phyloP scores from a whole-genome alignment of 2,888 invertebrate genomes.

The Augochlorella aurata region DNA sequence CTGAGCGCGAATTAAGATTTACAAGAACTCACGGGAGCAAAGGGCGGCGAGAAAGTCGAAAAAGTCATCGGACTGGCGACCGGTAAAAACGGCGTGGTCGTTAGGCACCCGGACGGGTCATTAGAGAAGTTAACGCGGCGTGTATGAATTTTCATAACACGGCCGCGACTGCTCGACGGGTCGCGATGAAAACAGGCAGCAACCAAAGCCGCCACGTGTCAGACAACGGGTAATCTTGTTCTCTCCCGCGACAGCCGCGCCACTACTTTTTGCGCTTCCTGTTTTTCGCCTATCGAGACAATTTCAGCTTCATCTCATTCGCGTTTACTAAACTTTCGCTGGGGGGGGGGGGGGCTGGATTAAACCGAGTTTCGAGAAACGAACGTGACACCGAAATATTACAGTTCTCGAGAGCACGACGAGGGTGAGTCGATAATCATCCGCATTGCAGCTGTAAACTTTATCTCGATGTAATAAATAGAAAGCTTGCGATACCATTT shows the following conservation, averaged over 20 bases:
- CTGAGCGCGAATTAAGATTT: conserved; percentile 32
- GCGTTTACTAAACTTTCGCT: neutral
- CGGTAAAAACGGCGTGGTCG: conserved; percentile 38
- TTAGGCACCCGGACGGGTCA: conserved; percentile 49
- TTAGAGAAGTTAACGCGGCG: conserved; percentile 53
- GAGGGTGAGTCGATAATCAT: too few relatives aligned
- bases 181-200: conserved; percentile 27
- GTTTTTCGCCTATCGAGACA: conserved; percentile 6
- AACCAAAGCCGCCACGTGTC: conserved; percentile 38
- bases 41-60: conserved; percentile 13
- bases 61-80: conserved; percentile 18
- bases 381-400: neutral
- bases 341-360: neutral
- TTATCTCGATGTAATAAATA: too few relatives aligned
- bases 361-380: neutral
- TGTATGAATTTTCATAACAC: conserved; percentile 49
- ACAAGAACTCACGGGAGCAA: conserved; percentile 13
- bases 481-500: too few relatives aligned
- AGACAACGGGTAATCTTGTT: conserved; percentile 47
- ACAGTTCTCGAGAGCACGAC: too few relatives aligned
- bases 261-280: neutral
- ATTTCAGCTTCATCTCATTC: neutral
- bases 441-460: too few relatives aligned
- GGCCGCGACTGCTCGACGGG: conserved; percentile 8
- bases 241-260: neutral